These are phyloP conservation scores for Melitaea cinxia DNA, from an alignment of 1,140 invertebrate species.

Conservation along the genomic window DNA sequence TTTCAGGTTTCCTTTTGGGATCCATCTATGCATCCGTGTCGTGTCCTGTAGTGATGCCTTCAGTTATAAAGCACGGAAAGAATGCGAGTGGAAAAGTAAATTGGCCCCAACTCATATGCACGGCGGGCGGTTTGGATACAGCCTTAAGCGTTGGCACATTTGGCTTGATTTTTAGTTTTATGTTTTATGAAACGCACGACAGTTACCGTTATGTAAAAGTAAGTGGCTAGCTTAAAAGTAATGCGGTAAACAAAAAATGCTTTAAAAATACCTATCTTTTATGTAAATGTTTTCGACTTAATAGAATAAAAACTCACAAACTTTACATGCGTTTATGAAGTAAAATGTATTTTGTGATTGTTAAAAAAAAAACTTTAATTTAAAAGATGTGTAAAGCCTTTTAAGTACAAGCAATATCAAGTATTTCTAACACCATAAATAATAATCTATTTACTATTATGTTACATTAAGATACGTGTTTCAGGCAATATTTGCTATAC, in stretches of 20 bases:
- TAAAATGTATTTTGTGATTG: too few relatives aligned
- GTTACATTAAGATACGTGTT: background rate
- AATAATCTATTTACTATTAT: background rate
- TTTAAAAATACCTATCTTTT: too few relatives aligned
- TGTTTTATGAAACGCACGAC: slow-evolving; percentile 56
- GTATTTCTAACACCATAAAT: too few relatives aligned
- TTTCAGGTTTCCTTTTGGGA: slow-evolving; percentile 66
- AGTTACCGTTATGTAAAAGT: slow-evolving; percentile 61
- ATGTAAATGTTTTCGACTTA: too few relatives aligned
- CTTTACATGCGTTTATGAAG: too few relatives aligned
- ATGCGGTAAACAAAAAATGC: too few relatives aligned
- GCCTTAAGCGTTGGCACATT: slow-evolving; percentile 71
- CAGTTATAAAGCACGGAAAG: slow-evolving; percentile 50
- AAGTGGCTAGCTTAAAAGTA: slow-evolving; percentile 11
- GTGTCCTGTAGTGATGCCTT: slow-evolving; percentile 65
- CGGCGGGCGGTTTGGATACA: slow-evolving; percentile 69
- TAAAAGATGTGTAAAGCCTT: too few relatives aligned
- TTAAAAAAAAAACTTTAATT: too few relatives aligned
- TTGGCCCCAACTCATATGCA: slow-evolving; percentile 68
- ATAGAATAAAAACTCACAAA: too few relatives aligned
- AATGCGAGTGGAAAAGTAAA: slow-evolving; percentile 46
- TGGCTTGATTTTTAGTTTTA: slow-evolving; percentile 59
- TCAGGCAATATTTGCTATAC: slow-evolving; percentile 59
- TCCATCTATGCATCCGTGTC: slow-evolving; percentile 70
- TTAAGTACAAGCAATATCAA: too few relatives aligned